These are phyloP conservation scores for Indicator indicator DNA, from an alignment of 2,113 vertebrate genomes.

Conservation along the genomic window DNA sequence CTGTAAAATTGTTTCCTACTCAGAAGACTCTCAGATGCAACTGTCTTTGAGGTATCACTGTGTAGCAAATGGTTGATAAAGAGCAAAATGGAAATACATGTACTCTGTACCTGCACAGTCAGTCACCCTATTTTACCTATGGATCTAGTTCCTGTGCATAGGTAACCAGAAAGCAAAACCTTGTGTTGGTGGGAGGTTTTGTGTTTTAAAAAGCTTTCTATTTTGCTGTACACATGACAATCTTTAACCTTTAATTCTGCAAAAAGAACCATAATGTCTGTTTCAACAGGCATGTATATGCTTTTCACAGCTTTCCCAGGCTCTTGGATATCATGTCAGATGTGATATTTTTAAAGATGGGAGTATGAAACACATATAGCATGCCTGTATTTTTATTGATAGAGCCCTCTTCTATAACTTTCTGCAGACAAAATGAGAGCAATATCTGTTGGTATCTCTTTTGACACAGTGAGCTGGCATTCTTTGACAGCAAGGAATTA, in stretches of 20 bases:
- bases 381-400: neutral
- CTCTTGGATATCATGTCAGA: neutral
- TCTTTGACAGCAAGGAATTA: neutral
- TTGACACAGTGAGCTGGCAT: neutral
- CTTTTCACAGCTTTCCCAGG: neutral
- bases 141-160: neutral
- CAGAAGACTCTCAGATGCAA: neutral
- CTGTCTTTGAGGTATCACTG: neutral
- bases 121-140: neutral
- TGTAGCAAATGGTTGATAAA: neutral
- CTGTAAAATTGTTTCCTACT: neutral
- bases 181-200: neutral
- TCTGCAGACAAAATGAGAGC: neutral
- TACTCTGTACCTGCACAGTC: too few relatives aligned
- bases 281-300: neutral
- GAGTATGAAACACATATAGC: neutral
- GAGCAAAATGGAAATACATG: neutral
- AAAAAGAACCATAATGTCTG: neutral
- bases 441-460: neutral
- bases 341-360: neutral
- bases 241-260: neutral
- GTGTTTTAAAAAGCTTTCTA: neutral
- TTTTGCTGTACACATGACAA: fast-evolving
- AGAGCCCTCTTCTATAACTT: neutral
- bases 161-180: neutral